phyloP scores from a whole-genome alignment of 2,888 invertebrate genomes.

The Terebella lapidaria region DNA sequence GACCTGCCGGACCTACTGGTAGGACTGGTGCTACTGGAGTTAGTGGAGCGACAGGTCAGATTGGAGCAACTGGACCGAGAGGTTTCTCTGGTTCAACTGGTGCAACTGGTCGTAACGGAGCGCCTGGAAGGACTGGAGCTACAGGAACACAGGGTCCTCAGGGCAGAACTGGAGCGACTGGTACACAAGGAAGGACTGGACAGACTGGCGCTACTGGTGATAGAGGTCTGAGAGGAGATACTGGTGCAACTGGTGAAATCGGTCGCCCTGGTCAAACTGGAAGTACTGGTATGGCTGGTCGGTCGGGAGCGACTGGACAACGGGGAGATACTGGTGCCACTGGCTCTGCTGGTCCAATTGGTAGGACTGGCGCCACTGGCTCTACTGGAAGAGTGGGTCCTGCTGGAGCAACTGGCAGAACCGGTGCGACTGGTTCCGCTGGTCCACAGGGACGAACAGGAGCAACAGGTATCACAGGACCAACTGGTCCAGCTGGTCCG shows the following conservation, averaged over 20 bases:
- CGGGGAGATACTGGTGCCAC: neutral
- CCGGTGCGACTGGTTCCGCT: constrained; percentile 1
- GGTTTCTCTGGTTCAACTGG: constrained; percentile 6
- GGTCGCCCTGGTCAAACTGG: neutral
- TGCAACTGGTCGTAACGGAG: constrained; percentile 1
- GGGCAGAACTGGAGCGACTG: constrained; percentile 1
- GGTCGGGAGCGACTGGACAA: constrained; percentile 4
- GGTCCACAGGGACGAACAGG: constrained; percentile 5
- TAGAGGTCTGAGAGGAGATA: constrained; percentile 3
- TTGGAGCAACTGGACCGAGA: constrained; percentile 3
- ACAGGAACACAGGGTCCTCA: constrained; percentile 16
- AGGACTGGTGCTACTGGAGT: neutral
- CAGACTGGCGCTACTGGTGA: constrained; percentile 3
- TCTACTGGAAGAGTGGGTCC: constrained; percentile 1
- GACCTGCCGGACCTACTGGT: neutral
- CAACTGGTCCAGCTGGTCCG: neutral
- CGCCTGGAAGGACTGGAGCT: constrained; percentile 15
- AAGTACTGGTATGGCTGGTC: neutral
- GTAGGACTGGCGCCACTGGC: constrained; percentile 2
- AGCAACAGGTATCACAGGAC: constrained; percentile 1
- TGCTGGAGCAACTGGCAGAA: neutral
- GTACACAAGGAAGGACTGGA: constrained; percentile 3
- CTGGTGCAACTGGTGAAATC: neutral
- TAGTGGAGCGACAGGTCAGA: constrained; percentile 2
- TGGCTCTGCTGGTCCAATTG: constrained; percentile 8